Percentiles rank a stretch among this genome's conserved stretches.
phyloP scores from a whole-genome alignment of 2,113 vertebrate genomes.

The Podarcis muralis region DNA sequence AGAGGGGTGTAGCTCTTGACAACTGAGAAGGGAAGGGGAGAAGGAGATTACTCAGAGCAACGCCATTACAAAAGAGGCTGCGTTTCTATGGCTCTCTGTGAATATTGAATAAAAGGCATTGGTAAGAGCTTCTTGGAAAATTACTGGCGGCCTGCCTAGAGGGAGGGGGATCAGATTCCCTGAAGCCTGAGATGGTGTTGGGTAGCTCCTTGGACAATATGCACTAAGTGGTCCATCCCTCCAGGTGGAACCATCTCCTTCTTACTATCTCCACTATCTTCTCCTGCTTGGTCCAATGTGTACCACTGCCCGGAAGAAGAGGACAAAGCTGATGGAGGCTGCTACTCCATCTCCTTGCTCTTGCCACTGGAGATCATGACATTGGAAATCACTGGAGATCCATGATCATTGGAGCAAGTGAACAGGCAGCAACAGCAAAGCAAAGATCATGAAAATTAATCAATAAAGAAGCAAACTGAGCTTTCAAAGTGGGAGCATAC shows the following conservation, averaged over 20 bases:
- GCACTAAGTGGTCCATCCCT: not conserved
- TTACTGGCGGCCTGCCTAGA: too few relatives aligned
- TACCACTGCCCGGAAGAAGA: too few relatives aligned
- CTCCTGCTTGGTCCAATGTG: too few relatives aligned
- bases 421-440: not conserved
- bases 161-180: too few relatives aligned
- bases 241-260: not conserved
- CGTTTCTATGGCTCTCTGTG: too few relatives aligned
- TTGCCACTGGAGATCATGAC: not conserved
- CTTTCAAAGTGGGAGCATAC: constrained; percentile 5
- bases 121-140: too few relatives aligned
- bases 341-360: not conserved
- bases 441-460: not conserved
- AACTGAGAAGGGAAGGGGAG: too few relatives aligned
- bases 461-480: not conserved
- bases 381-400: not conserved
- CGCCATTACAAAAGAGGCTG: too few relatives aligned
- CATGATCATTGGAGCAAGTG: not conserved
- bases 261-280: not conserved
- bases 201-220: not conserved
- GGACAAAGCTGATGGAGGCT: not conserved
- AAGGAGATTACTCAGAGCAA: too few relatives aligned
- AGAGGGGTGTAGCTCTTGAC: too few relatives aligned
- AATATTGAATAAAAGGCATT: too few relatives aligned
- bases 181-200: too few relatives aligned